Evolutionary conservation across 2,113 vertebrate species (phyloP), one percentile per base, ranked within the genome.

Genomic region (Mystacornis crossleyi): DNA sequence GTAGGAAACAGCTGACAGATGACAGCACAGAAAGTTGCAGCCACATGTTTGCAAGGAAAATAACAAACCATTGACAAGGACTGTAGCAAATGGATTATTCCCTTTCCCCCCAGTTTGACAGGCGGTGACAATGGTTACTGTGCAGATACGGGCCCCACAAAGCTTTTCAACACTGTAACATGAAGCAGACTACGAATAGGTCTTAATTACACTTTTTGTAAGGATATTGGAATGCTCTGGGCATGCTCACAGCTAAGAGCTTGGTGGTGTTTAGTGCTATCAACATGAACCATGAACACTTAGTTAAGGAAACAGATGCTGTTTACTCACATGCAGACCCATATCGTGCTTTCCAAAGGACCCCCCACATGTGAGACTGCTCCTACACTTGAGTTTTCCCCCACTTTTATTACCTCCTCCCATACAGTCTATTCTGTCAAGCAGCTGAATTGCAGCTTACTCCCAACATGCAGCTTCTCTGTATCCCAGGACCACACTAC

Each of bases 91-190:
- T 60, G 75, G 88, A 55, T 78, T 89, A 89, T 93, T 95, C 73
- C 94, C 86, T 82, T 82, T 92, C 81, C 82, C 88, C 86, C 86
- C 82, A 86, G 85, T 94, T 78, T 93, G 86, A 92, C 82, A 93
- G 92, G 90, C 9, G 28, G 79, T 86, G 88, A 93, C 90, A 96
- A 94, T 64, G 88, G 93, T 54, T 90, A 96, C 82, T 92, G 74
- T 93, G 92, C 72, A 4, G 8, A 81, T 71, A 90, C 25, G 67
- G 80, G 64, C 92, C 92, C 92, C 86, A 88, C 55, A 92, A 92
- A 92, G 90, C 92, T 92, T 94, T 96, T 90, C 93, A 92, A 67
- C 88, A 79, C 82, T 89, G 71, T 60, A 93, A 96, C 36, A 67
- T 42, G 80, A 95, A 93, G 88, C 85, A 93, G 65, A 96, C 95